These are phyloP conservation scores for Pelochelys cantorii DNA, from an alignment of 2,797 vertebrate genomes.

Conservation along the genomic window DNA sequence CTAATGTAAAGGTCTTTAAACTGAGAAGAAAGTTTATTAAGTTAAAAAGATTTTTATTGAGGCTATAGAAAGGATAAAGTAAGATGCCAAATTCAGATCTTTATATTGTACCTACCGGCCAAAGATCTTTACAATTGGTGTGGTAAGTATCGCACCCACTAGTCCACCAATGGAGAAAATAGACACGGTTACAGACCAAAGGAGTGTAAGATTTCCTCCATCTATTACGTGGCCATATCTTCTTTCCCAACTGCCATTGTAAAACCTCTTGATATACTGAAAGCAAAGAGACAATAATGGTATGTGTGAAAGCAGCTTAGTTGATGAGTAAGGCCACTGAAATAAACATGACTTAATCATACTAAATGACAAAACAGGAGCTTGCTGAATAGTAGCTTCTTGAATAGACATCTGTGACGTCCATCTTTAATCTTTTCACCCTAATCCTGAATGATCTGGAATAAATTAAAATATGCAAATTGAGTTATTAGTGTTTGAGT, in stretches of 20 bases:
- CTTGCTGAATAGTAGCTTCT: background rate
- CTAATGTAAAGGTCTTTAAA: background rate
- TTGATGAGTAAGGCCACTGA: background rate
- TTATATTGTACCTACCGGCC: conserved; percentile 87
- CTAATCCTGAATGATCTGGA: background rate
- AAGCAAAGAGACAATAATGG: conserved; percentile 48
- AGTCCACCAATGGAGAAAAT: conserved; percentile 95
- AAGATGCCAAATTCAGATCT: background rate
- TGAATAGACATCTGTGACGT: background rate
- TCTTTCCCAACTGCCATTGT: conserved; percentile 89
- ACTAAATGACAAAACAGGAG: background rate
- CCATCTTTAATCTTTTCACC: background rate
- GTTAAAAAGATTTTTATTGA: background rate
- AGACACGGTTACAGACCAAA: conserved; percentile 96
- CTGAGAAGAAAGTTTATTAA: background rate
- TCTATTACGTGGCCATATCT: conserved; percentile 81
- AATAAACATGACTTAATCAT: background rate
- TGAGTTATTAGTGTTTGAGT: background rate
- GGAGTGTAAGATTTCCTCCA: conserved; percentile 81
- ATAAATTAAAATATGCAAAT: background rate
- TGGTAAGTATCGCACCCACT: conserved; percentile 86
- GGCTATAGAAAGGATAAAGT: background rate
- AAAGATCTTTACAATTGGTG: conserved; percentile 85
- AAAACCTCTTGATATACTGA: conserved; percentile 92
- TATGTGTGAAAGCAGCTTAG: background rate